Base-by-base conservation (phyloP, 2,888 invertebrate genomes). In the Hirtodrosophila alboralis region DNA sequence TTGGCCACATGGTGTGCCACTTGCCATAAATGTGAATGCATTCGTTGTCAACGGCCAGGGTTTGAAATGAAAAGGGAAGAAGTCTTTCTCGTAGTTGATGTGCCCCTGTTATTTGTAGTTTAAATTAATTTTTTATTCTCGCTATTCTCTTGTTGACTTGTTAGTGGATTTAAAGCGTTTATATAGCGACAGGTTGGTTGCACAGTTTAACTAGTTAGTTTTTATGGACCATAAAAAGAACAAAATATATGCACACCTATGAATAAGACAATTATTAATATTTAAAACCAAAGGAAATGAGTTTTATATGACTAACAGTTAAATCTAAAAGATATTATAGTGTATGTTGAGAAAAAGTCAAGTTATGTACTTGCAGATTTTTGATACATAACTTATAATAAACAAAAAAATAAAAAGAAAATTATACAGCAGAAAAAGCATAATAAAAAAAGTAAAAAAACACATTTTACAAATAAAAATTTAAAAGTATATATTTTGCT, bases 1-100 rank as follows among this genome's bases (percentile, higher is more conserved):
- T 37, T 49, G 71, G 52, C 74, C 73, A 64, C 73, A 53, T 73
- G 68, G 65, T 56, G 78, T 34, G 58, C 60, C 75, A 74, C 49
- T 60, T 69, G 51, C 54, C 49, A 68, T 68, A 61, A 69, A 69
- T 73, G 73, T 47, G 62, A 69, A 69, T 61, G 54, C 74, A 68
- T 69, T 61, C 56, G 54, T 48, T 73, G 68, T 73, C 68, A 69
- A 68, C 73, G 18, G 49, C 45, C 36, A 45, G 34, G 44, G 34
- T 23, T 6, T 3, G 13, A n/a, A n/a, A 18, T 18, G 4, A 9
- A 9, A n/a, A 16, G 6, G 48, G 23, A 13, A 1, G 13, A 6
- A 6, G 3, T 3, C 34, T 8, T 6, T n/a, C 7, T 34, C 53
- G 26, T 33, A 33, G 53, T 48, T 57, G 45, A 48, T 71, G 45